Evolutionary conservation across 2,113 vertebrate species (phyloP).

Genomic region (Talpa occidentalis): DNA sequence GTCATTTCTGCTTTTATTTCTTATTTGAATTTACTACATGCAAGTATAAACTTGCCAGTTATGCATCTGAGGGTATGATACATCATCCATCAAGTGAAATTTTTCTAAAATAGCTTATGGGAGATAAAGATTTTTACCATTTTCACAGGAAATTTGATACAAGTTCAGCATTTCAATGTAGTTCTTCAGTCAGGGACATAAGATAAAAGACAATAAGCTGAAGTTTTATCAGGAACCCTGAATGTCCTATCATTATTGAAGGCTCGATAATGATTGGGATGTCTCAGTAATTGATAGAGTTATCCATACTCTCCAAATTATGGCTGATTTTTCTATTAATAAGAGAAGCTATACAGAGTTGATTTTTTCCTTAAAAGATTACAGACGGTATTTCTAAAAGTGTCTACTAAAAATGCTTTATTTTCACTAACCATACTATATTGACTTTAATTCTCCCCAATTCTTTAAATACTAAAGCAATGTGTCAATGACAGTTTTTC

Average conservation of each 20-base stretch:
- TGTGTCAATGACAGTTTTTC: background rate
- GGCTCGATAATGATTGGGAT: background rate
- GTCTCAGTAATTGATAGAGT: background rate
- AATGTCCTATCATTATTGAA: background rate
- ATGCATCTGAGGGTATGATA: background rate
- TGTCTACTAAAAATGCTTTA: background rate
- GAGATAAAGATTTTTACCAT: slow-evolving; percentile 53
- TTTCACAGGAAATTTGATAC: slow-evolving; percentile 70
- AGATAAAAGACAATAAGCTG: background rate
- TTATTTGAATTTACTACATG: slow-evolving; percentile 42
- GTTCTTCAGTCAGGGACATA: background rate
- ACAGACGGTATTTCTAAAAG: background rate
- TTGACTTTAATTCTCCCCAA: background rate
- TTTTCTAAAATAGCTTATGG: slow-evolving; percentile 50
- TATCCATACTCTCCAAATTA: background rate
- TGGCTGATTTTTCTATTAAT: background rate
- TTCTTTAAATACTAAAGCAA: background rate
- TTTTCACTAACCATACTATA: slow-evolving; percentile 16
- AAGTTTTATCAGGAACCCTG: background rate
- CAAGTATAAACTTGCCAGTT: slow-evolving; percentile 15
- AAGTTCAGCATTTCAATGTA: slow-evolving; percentile 47
- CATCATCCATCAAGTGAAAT: slow-evolving; percentile 55
- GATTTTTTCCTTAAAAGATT: background rate
- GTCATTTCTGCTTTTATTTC: slow-evolving; percentile 35
- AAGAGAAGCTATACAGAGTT: background rate